A percentile compares a stretch with the other conserved stretches of the same genome.
phyloP scores from a whole-genome alignment of 2,113 vertebrate genomes.

The Rhipidura dahli region DNA sequence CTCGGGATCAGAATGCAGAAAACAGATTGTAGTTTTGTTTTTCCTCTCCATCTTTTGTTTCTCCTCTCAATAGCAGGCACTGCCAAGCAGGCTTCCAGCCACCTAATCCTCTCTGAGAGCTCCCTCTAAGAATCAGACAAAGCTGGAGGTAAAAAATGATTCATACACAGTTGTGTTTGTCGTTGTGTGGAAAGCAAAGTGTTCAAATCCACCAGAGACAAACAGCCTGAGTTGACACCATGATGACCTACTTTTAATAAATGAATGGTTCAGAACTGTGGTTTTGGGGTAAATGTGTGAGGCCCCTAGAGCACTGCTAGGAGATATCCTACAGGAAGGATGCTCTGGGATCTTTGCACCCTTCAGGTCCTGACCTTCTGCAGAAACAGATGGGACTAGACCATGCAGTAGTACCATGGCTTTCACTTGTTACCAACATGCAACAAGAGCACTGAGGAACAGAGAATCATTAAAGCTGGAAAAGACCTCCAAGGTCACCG shows the following conservation, averaged over 20 bases:
- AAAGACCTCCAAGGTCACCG: not conserved
- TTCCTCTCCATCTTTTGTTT: not conserved
- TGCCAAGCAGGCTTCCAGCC: not conserved
- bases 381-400: not conserved
- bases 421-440: not conserved
- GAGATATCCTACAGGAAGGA: not conserved
- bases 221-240: not conserved
- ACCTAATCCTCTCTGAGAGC: not conserved
- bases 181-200: not conserved
- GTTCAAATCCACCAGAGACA: not conserved
- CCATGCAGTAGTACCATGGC: accelerated
- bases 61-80: not conserved
- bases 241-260: not conserved
- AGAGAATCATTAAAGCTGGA: not conserved
- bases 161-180: not conserved
- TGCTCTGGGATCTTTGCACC: not conserved
- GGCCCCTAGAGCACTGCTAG: not conserved
- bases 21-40: not conserved
- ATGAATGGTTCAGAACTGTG: not conserved
- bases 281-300: not conserved
- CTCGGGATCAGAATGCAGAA: not conserved
- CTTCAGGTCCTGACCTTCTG: not conserved
- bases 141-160: not conserved
- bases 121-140: not conserved
- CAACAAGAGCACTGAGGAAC: not conserved